Base-by-base conservation (phyloP, 1,140 invertebrate species). In the Anastrepha obliqua region DNA sequence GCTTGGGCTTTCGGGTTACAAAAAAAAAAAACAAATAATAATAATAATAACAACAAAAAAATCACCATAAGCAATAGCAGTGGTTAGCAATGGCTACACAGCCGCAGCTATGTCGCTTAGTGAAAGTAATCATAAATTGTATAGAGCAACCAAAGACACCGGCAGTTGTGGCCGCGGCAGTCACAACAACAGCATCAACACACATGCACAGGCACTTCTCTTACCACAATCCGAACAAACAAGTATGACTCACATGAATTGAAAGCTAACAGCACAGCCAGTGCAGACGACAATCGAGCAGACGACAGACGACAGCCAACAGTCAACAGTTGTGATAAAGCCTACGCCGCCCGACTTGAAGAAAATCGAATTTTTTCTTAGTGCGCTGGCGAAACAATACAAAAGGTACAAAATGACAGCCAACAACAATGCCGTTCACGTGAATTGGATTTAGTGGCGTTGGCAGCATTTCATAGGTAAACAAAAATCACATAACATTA, bases 41-140 rank as follows among this genome's bases (percentile, higher is more conserved):
- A 44, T 44, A 74, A 15, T 39, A 47, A 74, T 5, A 15, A 47
- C 67, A 11, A 70, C 67, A 70, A 44, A 5, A 39, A 67, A 20
- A 67, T 13, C 65, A 39, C 29, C 65, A 65, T 29, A 65, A 7
- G 29, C 64, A 65, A 29, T 1, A 58, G 55, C 29, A 29, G 29
- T 29, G 29, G 9, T 20, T 39, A 39, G 20, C 11, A 67, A 13
- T 29, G 39, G 20, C 65, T 20, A 67, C 44, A 74, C 44, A 17
- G 17, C 44, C 70, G 7, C 47, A 81, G 74, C 17, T 51, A 67
- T 44, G 55, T 29, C 20, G 51, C 81, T 89, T 90, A 92, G 91
- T 92, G 91, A 92, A 92, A 92, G 91, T 92, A 91, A 92, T 91
- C 91, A 91, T 91, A 91, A 92, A 92, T 92, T 90, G 90, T 86